Base-by-base conservation (phyloP, 2,888 invertebrate species). In the Cryptus viduatorius region DNA sequence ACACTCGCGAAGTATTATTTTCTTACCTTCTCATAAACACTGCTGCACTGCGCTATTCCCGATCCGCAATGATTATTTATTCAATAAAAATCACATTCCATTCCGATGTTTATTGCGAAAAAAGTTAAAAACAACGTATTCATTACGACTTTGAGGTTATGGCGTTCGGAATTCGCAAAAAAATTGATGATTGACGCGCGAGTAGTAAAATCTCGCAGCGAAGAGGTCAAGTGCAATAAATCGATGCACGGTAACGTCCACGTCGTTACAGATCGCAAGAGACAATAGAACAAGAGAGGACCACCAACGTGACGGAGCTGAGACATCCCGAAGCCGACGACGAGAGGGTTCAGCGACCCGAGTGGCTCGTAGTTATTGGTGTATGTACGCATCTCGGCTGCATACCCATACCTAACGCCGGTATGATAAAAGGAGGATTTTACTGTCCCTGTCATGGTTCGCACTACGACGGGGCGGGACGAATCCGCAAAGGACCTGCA, bases 401-500 rank as follows among this genome's bases (percentile, higher is more conserved):
- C 94, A 96, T 98, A 48, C 98, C 98, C 1, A 96, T 98, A 75
- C 95, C 97, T 0, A 95, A 95, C 86, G 92, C 95, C 4, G 96
- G 96, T 4, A 96, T 97, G 79, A 97, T 94, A 90, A 89, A 91
- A 0, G 96, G 96, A 14, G 97, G 97, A 4, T 97, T 95, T 94
- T 98, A 96, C 92, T 98, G 97, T 89, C 97, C 98, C 0, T 98
- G 97, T 91, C 97, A 98, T 90, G 97, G 97, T 1, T 97, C 97
- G 79, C 97, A 97, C 92, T 98, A 96, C 91, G 97, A 97, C 91
- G 96, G 95, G 31, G 94, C 97, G 2, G 97, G 97, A 3, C 94
- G 97, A 86, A 95, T 96, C 81, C 95, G 97, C 56, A 97, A 96
- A 94, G 97, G 97, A 0, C 97, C 97, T 0, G 97, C 97, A 1